Evolutionary conservation across 2,888 invertebrate genomes (phyloP).

Genomic region (Eristalinus aeneus): DNA sequence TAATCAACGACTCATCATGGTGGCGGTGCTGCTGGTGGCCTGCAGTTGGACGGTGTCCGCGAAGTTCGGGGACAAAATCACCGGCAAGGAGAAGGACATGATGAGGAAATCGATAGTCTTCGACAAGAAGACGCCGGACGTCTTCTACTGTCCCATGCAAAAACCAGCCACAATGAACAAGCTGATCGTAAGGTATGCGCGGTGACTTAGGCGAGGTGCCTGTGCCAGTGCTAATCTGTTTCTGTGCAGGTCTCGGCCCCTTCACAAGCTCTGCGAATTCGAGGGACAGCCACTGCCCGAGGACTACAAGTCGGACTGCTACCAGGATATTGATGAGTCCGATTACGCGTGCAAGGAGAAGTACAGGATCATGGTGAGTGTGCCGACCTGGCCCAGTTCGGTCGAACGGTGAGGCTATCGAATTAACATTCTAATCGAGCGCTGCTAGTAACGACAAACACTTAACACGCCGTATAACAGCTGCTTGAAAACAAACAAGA

Average conservation of each 20-base stretch:
- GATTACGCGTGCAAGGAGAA: constrained; percentile 91
- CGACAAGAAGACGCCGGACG: constrained; percentile 89
- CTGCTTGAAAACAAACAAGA: neutral
- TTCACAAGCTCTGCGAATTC: constrained; percentile 88
- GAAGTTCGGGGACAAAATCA: constrained; percentile 75
- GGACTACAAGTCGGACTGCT: constrained; percentile 89
- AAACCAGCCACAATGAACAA: constrained; percentile 89
- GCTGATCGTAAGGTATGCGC: constrained; percentile 84
- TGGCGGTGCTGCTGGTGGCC: constrained; percentile 50
- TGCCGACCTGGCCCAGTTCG: neutral
- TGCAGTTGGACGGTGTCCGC: constrained; percentile 72
- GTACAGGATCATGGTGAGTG: constrained; percentile 88
- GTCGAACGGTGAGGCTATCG: neutral
- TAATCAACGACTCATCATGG: constrained; percentile 44
- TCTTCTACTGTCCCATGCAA: constrained; percentile 89
- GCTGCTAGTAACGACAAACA: neutral
- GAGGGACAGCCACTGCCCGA: constrained; percentile 86
- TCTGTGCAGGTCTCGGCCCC: constrained; percentile 83
- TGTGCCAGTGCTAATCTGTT: neutral
- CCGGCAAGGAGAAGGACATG: constrained; percentile 84
- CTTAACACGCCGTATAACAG: neutral
- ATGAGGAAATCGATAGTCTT: constrained; percentile 89
- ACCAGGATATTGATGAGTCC: constrained; percentile 89
- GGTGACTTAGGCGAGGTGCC: neutral
- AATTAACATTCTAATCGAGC: constrained; percentile 34